A percentile compares a stretch with the other conserved stretches of the same genome.
Evolutionary conservation across 2,113 vertebrate species (phyloP).

Genomic region (Elaphurus davidianus): DNA sequence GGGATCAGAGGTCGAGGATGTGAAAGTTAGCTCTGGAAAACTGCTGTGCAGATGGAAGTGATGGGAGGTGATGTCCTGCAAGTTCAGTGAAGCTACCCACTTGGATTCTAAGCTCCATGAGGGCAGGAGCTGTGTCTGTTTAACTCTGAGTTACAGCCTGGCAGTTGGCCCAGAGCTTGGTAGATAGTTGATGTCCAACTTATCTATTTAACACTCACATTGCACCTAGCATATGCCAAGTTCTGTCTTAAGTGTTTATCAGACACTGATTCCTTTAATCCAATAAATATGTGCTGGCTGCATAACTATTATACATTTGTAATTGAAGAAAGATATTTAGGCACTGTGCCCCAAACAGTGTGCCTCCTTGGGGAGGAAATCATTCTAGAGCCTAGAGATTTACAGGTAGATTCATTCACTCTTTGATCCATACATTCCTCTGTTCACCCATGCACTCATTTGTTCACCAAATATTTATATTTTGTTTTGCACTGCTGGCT

Average conservation of each 20-base stretch:
- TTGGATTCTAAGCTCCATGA: background rate
- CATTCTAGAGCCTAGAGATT: background rate
- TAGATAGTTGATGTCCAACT: background rate
- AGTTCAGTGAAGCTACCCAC: background rate
- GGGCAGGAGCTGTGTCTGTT: background rate
- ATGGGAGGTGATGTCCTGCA: background rate
- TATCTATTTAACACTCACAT: background rate
- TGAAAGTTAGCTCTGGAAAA: background rate
- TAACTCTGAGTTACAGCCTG: background rate
- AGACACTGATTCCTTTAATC: background rate
- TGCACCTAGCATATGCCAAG: background rate
- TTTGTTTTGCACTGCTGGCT: background rate
- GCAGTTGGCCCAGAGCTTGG: background rate
- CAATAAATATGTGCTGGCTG: background rate
- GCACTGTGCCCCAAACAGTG: background rate
- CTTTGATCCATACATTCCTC: background rate
- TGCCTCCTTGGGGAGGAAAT: background rate
- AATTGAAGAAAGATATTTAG: background rate
- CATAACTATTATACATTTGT: background rate
- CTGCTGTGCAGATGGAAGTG: background rate
- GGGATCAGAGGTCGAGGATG: background rate
- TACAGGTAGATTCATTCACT: accelerated
- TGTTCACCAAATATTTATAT: background rate
- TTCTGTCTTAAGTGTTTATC: background rate
- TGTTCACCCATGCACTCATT: background rate